These are phyloP conservation scores for Euzetes globulus DNA, from an alignment of 2,888 invertebrate genomes.

Conservation along the genomic window DNA sequence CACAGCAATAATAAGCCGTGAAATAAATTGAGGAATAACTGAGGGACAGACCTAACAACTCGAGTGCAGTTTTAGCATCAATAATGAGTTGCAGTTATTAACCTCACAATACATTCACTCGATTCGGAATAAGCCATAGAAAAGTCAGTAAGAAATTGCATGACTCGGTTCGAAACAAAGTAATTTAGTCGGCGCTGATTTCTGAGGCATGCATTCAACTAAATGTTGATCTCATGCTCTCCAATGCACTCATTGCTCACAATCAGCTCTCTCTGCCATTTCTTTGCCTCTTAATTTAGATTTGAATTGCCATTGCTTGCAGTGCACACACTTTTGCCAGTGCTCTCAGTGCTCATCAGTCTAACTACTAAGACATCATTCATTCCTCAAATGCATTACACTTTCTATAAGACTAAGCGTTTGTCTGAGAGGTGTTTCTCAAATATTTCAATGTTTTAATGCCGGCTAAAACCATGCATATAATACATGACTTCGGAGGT, in stretches of 20 bases:
- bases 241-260: neutral
- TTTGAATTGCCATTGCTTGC: neutral
- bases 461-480: neutral
- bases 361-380: conserved; percentile 7
- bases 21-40: neutral
- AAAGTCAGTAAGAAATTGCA: neutral
- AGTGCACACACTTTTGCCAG: neutral
- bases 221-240: neutral
- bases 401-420: conserved; percentile 1
- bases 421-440: neutral
- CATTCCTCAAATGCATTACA: neutral
- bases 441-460: conserved; percentile 8
- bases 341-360: conserved; percentile 9
- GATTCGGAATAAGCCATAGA: neutral
- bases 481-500: neutral
- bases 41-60: neutral
- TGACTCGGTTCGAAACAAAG: conserved; percentile 7
- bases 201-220: conserved; percentile 2
- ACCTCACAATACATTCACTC: neutral
- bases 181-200: conserved; percentile 12
- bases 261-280: neutral
- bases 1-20: neutral
- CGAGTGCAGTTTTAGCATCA: neutral
- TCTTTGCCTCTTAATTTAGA: conserved; percentile 9
- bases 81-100: conserved; percentile 22